Base-by-base conservation (phyloP, 2,113 vertebrate species). In the Rhinogobius similis region DNA sequence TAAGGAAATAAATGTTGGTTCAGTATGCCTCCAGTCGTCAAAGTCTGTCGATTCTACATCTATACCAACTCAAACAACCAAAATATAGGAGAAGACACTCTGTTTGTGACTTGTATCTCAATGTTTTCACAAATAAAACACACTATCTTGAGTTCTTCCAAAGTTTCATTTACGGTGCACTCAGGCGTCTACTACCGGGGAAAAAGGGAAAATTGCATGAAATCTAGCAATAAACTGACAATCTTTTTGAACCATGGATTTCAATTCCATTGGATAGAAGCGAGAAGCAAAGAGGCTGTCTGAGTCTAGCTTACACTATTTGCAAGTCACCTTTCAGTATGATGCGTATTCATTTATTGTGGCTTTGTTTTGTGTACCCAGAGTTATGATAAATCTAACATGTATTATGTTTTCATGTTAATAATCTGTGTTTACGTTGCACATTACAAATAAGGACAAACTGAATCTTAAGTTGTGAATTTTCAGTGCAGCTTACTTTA, bases 1-100 rank as follows among this genome's bases (percentile, higher is more conserved):
- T 68, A 38, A 29, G 29, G 52, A 67, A 77, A 70, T 68, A 77
- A 67, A 50, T 26, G 66, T 67, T 75, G 76, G 52, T 70, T 68
- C 55, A 73, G 59, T 70, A 59, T 44, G 8, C 38, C 56, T 79
- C 12, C 68, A 68, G 62, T 36, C 32, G 9, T 36, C n/a, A 36
- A 36, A 36, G 32, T 36, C 39, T 41, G 39, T 13, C 39, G 10
- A 41, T 41, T 12, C 39, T 12, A 13, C 10, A 41, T 41, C 39
- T 12, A 41, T 13, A 41, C 24, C 36, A 16, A 13, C 72, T 70
- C 75, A 26, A 62, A 69, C 43, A 59, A 36, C 9, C 39, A 65
- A 68, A 65, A 62, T 38, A 67, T 56, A 53, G 48, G 48, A 68
- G 63, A 59, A 32, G 1, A 36, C 32, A n/a, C n/a, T n/a, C n/a